Evolutionary conservation across 2,797 vertebrate species (phyloP).

Genomic region (Spinus pinus): DNA sequence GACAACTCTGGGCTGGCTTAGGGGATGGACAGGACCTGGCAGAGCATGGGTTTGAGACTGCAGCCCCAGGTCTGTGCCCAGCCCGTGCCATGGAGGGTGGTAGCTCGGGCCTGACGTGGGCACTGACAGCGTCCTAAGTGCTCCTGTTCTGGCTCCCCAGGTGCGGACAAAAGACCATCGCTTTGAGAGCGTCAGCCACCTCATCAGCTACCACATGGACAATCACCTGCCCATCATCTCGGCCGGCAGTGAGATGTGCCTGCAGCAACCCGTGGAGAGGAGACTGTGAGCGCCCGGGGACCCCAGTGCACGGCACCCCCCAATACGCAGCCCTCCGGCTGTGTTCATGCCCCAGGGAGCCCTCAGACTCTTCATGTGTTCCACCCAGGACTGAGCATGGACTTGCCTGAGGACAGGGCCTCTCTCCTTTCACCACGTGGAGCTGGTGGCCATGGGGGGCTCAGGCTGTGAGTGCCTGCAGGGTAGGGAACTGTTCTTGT

Average conservation of each 20-base stretch:
- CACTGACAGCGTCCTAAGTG: background rate
- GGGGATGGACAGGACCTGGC: background rate
- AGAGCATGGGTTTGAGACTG: background rate
- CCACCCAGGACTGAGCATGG: background rate
- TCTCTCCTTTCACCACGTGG: background rate
- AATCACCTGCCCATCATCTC: constrained; percentile 97
- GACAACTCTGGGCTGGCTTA: background rate
- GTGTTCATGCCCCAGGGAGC: background rate
- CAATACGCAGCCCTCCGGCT: background rate
- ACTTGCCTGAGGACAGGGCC: background rate
- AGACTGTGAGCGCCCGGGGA: constrained; percentile 73
- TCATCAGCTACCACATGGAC: constrained; percentile 99
- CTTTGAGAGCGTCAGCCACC: constrained; percentile 95
- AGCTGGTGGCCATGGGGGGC: background rate
- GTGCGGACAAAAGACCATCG: constrained; percentile 96
- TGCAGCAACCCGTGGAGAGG: constrained; percentile 95
- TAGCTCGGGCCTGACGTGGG: fast-evolving
- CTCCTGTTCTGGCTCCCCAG: constrained; percentile 51
- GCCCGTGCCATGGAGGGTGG: background rate
- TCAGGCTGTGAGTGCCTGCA: background rate
- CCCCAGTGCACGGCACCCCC: background rate
- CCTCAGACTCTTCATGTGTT: background rate
- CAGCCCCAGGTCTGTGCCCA: background rate
- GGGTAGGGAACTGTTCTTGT: background rate
- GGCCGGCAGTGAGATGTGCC: constrained; percentile 93